Conservation (phyloP, 2,113 vertebrate species). For the Melanerpes aurifrons region DNA sequence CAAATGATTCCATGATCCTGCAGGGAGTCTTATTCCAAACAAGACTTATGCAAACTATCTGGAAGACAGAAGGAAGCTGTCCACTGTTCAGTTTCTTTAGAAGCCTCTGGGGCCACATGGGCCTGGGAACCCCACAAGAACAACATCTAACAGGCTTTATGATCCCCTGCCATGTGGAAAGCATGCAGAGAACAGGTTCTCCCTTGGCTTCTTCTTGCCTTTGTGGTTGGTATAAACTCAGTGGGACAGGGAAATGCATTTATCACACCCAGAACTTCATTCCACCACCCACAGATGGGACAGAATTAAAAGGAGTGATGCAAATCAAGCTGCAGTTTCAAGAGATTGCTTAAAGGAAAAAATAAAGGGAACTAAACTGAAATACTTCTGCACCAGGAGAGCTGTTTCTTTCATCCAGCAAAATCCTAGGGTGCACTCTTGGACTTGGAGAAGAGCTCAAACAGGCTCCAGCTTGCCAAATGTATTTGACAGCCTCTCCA, state of each 20-base stretch:
- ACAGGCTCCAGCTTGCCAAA: neutral
- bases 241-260: neutral
- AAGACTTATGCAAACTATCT: neutral
- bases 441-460: neutral
- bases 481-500: neutral
- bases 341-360: neutral
- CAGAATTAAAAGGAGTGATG: neutral
- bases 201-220: neutral
- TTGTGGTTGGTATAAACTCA: neutral
- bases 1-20: neutral
- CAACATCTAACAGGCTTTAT: neutral
- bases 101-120: neutral
- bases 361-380: neutral
- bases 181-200: neutral
- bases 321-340: neutral
- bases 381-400: neutral
- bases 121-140: neutral
- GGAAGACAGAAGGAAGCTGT: neutral
- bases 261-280: neutral
- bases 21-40: neutral
- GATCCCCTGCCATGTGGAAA: neutral
- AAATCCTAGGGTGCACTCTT: neutral
- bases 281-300: neutral
- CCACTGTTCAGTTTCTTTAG: neutral
- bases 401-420: neutral